Base-by-base conservation (phyloP, 2,888 invertebrate species). In the Ectemnius lituratus region DNA sequence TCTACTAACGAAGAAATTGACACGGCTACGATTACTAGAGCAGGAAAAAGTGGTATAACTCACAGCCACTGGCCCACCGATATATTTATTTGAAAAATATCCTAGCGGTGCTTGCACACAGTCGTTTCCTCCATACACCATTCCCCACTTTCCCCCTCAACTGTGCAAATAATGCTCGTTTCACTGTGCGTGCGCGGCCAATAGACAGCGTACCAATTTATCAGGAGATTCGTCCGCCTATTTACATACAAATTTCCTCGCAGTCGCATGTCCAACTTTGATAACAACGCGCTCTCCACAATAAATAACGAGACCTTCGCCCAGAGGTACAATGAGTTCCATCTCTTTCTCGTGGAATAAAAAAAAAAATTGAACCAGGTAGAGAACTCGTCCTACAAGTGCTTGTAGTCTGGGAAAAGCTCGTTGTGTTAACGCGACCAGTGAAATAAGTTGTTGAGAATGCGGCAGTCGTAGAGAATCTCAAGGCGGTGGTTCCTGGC, bases 1-100 rank as follows among this genome's bases (percentile, higher is more conserved):
- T 37, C 37, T 11, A 37, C 37, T 37, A 37, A 37, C 37, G 37
- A 6, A 37, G 37, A 37, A 37, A 37, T 11, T 8, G 37, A 11
- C 5, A 11, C 37, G 37, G 37, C 8, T 37, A 6, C 37, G 37
- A 6, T 37, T 37, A 37, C 8, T 37, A 37, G 37, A 11, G 11
- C 37, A 37, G 37, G 37, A 11, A 37, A 37, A 52, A 56, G 47
- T 56, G 59, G 59, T 23, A 28, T 47, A 45, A 57, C 59, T 28
- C 45, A n/a, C 28, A n/a, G 16, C 28, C 62, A 45, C 47, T 18
- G 45, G 4, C 11, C 13, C 37, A 57, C 16, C 45, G 69, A 76
- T 72, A 71, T 69, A 69, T 77, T 77, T 61, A 56, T 27, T 18
- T 13, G 58, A 69, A 72, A 72, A 78, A 73, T 76, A 70, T 65